These are phyloP conservation scores for Pseudorasbora parva DNA, from an alignment of 2,113 vertebrate species.

Conservation along the genomic window DNA sequence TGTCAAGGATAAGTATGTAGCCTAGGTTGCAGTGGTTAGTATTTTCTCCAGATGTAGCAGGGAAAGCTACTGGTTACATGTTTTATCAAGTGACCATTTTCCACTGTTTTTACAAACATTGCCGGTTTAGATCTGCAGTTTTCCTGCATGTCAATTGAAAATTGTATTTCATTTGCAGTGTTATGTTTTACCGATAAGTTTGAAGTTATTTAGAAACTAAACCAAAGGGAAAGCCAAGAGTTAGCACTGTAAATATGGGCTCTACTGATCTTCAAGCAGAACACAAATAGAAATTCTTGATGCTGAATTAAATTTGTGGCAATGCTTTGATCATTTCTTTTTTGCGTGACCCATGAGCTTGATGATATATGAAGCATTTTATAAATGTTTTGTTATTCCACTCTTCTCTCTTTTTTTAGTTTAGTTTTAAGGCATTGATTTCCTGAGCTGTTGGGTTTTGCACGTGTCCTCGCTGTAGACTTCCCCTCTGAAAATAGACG, in stretches of 20 bases:
- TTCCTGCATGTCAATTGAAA: not conserved
- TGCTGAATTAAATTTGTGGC: not conserved
- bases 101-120: not conserved
- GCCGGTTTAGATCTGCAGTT: not conserved
- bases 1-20: not conserved
- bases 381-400: not conserved
- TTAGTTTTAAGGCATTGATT: not conserved
- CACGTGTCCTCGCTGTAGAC: not conserved
- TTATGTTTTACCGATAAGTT: not conserved
- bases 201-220: not conserved
- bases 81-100: not conserved
- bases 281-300: not conserved
- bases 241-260: not conserved
- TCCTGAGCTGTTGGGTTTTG: not conserved
- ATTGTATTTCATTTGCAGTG: not conserved
- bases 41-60: conserved; percentile 31
- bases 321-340: not conserved
- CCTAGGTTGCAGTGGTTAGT: not conserved
- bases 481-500: not conserved
- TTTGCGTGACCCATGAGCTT: not conserved
- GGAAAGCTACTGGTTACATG: not conserved
- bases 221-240: conserved; percentile 7
- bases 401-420: not conserved
- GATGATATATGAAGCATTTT: not conserved
- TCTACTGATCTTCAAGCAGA: conserved; percentile 20